These are phyloP conservation scores for Panulirus ornatus DNA, from an alignment of 1,140 invertebrate genomes.

Conservation along the genomic window DNA sequence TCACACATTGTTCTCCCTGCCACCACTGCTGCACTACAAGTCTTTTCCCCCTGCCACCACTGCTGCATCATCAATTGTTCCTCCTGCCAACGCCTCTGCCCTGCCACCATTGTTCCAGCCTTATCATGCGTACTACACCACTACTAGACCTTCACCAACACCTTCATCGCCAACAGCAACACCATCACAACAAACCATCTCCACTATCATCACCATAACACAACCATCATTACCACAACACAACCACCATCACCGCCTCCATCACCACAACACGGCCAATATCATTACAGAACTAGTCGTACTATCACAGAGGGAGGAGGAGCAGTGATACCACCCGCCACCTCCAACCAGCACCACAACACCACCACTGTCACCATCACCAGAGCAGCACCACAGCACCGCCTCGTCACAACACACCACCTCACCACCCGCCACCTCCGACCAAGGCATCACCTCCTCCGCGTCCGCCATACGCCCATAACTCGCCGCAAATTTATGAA, in stretches of 20 bases:
- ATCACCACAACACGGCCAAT: background rate
- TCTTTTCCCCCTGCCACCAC: background rate
- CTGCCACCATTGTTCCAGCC: background rate
- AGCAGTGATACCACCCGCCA: background rate
- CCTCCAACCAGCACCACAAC: background rate
- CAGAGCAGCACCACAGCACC: background rate
- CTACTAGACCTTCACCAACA: background rate
- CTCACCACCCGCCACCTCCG: background rate
- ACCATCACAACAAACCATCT: background rate
- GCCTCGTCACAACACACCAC: background rate
- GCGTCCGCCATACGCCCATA: conserved; percentile 7
- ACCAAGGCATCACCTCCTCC: background rate
- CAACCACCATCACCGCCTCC: background rate
- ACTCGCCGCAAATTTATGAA: conserved; percentile 55
- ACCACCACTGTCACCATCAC: conserved; percentile 20
- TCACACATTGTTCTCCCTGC: background rate
- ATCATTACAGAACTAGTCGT: too few species aligned
- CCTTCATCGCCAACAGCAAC: background rate
- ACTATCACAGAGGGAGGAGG: background rate
- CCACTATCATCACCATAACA: background rate
- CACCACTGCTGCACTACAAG: background rate
- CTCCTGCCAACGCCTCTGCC: background rate
- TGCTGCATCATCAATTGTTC: background rate
- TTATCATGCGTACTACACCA: conserved; percentile 5
- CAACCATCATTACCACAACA: background rate